Evolutionary conservation across 2,888 invertebrate species (phyloP).

Genomic region (Napeogenes sylphis): DNA sequence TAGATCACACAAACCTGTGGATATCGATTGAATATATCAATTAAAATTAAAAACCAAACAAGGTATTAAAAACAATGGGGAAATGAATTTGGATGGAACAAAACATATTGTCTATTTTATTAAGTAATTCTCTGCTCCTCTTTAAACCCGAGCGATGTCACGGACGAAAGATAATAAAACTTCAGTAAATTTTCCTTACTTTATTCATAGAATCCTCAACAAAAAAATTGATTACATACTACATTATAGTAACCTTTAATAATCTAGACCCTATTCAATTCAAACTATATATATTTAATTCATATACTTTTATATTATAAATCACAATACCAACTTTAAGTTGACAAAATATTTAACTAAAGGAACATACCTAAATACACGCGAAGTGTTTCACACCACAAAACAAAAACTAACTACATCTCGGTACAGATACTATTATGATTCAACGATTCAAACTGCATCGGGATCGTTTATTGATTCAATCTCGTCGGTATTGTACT

Average conservation of each 20-base stretch:
- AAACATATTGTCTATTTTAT: no score
- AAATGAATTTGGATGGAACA: no score
- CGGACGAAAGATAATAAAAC: slow-evolving; percentile 27
- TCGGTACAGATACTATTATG: slow-evolving; percentile 14
- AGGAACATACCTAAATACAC: slow-evolving; percentile 42
- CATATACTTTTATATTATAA: slow-evolving; percentile 66
- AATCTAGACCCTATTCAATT: slow-evolving; percentile 63
- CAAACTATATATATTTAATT: slow-evolving; percentile 67
- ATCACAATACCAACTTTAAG: slow-evolving; percentile 76
- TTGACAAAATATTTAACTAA: slow-evolving; percentile 58
- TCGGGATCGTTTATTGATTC: background rate
- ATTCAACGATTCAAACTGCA: background rate
- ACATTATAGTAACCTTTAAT: slow-evolving; percentile 64
- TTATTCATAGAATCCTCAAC: slow-evolving; percentile 75
- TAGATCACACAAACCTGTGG: no score
- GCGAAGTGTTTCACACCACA: slow-evolving; percentile 42
- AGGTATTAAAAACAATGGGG: no score
- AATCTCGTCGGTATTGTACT: slow-evolving; percentile 8
- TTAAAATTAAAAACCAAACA: no score
- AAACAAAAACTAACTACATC: slow-evolving; percentile 16
- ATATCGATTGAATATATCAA: no score
- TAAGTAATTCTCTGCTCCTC: no score
- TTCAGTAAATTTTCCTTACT: slow-evolving; percentile 54
- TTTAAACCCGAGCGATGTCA: no score
- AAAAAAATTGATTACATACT: slow-evolving; percentile 65